Base-by-base conservation (phyloP, 2,888 invertebrate genomes). In the Carabus problematicus region DNA sequence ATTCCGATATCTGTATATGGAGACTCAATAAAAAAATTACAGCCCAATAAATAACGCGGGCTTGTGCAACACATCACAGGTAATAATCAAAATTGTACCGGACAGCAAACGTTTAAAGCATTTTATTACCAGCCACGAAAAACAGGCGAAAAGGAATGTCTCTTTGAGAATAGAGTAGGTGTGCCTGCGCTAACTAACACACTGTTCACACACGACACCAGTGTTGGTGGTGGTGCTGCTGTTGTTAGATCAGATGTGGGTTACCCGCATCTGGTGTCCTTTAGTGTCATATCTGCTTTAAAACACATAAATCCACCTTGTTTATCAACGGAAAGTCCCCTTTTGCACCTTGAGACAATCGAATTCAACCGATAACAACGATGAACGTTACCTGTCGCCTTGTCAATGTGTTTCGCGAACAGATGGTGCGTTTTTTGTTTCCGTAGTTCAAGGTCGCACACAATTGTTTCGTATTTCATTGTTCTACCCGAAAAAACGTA, bases 371-470 rank as follows among this genome's bases (percentile, higher is more conserved):
- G 11, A 47, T 3, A 9, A 40, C 61, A 61, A 61, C 61, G 49
- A 61, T 61, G 40, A 9, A 61, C 29, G 29, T 29, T 29, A 6
- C 29, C 29, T 2, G 29, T 29, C 29, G 29, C 6, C 29, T 29
- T 56, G 12, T 39, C n/a, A 29, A 12, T 29, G 14, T 9, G 18
- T 47, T 66, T 66, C 29, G 66, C 66, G 58, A 66, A 47, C 66
- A 66, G 58, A 66, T 66, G 66, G 66, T 40, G 18, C 39, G 64
- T 56, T 56, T 64, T 66, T 19, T 52, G 52, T 52, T 8, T 18
- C 16, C 52, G 14, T 12, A 52, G 52, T 52, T 52, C 52, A 66
- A 66, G 66, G 66, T 58, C 55, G 59, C 40, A 58, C 43, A 58
- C 56, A 64, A 64, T 56, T 64, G 64, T 55, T 63, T 63, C 43